A percentile compares a stretch with the other conserved stretches of the same genome.
phyloP scores from a whole-genome alignment of 2,113 vertebrate genomes.

The Malurus cyaneus region DNA sequence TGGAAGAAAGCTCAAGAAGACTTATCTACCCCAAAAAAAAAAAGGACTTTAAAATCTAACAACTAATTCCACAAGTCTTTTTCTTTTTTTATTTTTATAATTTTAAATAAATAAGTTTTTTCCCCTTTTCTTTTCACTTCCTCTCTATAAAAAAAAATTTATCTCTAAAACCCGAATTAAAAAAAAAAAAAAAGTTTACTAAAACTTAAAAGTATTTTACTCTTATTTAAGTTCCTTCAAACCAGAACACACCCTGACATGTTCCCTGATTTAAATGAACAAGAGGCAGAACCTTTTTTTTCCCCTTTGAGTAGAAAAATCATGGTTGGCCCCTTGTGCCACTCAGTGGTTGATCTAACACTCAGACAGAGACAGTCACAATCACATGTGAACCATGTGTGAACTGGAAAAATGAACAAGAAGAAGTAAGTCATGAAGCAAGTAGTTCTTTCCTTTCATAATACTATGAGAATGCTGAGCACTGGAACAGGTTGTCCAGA shows the following conservation, averaged over 20 bases:
- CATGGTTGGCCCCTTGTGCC: constrained; percentile 11
- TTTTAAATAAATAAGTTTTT: too few relatives aligned
- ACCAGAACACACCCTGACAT: background rate
- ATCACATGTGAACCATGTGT: background rate
- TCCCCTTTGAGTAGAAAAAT: constrained; percentile 55
- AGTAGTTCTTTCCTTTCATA: background rate
- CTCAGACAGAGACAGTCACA: background rate
- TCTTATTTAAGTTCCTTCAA: too few relatives aligned
- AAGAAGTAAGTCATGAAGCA: constrained; percentile 15
- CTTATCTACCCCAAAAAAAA: too few relatives aligned
- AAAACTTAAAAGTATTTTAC: too few relatives aligned
- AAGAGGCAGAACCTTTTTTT: constrained; percentile 22
- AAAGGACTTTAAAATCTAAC: too few relatives aligned
- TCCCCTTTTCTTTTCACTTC: too few relatives aligned
- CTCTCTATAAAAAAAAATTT: too few relatives aligned
- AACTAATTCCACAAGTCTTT: too few relatives aligned
- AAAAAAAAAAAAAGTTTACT: too few relatives aligned
- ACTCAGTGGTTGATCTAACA: constrained; percentile 30
- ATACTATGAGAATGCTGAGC: background rate
- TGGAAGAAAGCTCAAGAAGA: too few relatives aligned
- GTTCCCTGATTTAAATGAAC: constrained; percentile 39
- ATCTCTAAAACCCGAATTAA: too few relatives aligned
- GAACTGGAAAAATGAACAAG: background rate
- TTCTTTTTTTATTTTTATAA: too few relatives aligned
- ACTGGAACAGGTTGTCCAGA: background rate